Evolutionary conservation across 30 jellyfish, hydroid and myxozoan species (phyloP).

Genomic region (Catostylus mosaicus): DNA sequence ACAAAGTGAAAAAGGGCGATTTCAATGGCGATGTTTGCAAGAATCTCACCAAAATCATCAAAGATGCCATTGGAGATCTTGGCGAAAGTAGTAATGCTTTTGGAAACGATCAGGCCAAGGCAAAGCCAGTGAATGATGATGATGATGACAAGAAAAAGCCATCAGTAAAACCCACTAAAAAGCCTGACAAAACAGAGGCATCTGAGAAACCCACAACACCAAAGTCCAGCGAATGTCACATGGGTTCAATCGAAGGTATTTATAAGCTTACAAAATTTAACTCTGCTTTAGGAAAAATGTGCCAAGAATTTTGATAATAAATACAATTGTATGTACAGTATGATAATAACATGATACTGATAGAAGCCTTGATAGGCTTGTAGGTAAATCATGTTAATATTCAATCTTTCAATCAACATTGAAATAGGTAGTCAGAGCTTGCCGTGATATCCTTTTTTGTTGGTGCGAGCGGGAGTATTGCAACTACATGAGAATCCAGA

Average conservation of each 20-base stretch:
- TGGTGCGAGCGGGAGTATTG: too few relatives aligned
- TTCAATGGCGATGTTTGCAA: slow-evolving; percentile 35
- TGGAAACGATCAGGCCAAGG: not conserved
- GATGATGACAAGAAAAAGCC: slow-evolving; percentile 9
- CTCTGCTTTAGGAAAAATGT: too few relatives aligned
- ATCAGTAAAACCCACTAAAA: not conserved
- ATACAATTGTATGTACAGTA: too few relatives aligned
- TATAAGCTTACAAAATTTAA: too few relatives aligned
- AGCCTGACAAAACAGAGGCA: not conserved
- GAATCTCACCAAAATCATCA: slow-evolving; percentile 37
- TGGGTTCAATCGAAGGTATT: slow-evolving; percentile 50
- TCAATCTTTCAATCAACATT: too few relatives aligned
- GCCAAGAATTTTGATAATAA: too few relatives aligned
- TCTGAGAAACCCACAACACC: slow-evolving; percentile 4
- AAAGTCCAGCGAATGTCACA: slow-evolving; percentile 8
- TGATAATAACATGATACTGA: too few relatives aligned
- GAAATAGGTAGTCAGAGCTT: too few relatives aligned
- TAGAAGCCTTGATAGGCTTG: too few relatives aligned
- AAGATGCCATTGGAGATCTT: slow-evolving; percentile 5
- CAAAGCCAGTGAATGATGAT: slow-evolving; percentile 25
- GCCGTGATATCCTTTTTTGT: too few relatives aligned
- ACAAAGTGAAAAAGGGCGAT: slow-evolving; percentile 69
- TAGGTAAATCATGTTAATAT: too few relatives aligned
- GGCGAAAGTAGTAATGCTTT: slow-evolving; percentile 1
- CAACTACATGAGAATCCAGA: too few relatives aligned